Base-by-base conservation (phyloP, 2,113 vertebrate species). In the Catharus bicknelli region DNA sequence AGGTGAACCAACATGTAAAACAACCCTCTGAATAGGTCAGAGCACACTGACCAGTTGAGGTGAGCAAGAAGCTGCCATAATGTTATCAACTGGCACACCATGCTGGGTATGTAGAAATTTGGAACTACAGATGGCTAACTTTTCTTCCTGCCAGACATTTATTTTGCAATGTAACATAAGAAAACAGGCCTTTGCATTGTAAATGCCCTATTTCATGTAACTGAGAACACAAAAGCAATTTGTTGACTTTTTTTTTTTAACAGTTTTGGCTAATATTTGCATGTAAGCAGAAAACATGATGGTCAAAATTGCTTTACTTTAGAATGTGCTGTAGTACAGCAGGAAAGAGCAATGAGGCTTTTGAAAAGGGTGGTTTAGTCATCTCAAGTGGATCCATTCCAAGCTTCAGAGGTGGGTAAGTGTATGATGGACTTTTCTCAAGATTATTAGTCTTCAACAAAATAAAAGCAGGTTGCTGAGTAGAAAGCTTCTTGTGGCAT, bases 141-240 rank as follows among this genome's bases (percentile, higher is more conserved):
- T 57, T 0, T 5, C 70, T 79, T 92, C 84, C 82, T 83, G 51
- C 29, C 84, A 94, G 82, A 91, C 85, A 23, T 34, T 27, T 30
- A 10, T 91, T 95, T 92, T 94, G 81, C 67, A 94, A 80, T 26
- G 42, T 34, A 62, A 62, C 67, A 42, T 74, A 80, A 21, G 40
- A 75, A 66, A 69, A 70, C 36, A 67, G 70, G 50, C 12, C 64
- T 84, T 75, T 76, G 67, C 67, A 50, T 85, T 84, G 63, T 48
- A 74, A 85, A 80, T 27, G 10, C 13, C 5, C 0, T 30, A 47
- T n/a, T 81, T 63, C 40, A 55, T 9, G 23, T 51, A 77, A 36
- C 59, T 55, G 23, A 80, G 58, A 80, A 70, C 27, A 38, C 1
- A 2, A 62, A 88, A 74, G 55, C n/a, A 69, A 58, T 54, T 80